phyloP scores from a whole-genome alignment of 2,113 vertebrate genomes.

The Oreochromis spilurus region DNA sequence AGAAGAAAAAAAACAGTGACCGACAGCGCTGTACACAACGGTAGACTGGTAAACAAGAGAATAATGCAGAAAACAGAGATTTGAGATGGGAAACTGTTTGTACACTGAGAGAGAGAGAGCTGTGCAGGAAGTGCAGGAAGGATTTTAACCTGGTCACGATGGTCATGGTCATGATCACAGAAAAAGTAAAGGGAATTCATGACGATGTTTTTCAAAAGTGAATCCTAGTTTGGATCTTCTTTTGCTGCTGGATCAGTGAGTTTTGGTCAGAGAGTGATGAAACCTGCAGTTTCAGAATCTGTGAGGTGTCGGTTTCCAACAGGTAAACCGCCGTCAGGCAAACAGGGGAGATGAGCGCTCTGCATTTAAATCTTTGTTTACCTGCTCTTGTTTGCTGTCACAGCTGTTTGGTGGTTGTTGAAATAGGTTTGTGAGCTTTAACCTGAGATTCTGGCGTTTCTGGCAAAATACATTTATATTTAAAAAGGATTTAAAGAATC shows the following conservation, averaged over 20 bases:
- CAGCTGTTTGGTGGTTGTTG: not conserved
- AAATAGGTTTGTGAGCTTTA: not conserved
- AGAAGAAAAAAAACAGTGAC: not conserved
- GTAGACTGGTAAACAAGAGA: rapidly evolving
- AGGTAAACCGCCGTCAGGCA: not conserved
- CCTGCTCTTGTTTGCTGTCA: not conserved
- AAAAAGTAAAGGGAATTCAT: not conserved
- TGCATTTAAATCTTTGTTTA: not conserved
- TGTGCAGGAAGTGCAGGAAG: rapidly evolving
- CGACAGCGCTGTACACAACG: not conserved
- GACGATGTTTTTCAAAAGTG: not conserved
- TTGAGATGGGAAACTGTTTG: not conserved
- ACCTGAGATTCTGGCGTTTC: not conserved
- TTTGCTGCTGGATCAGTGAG: not conserved
- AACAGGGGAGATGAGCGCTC: not conserved
- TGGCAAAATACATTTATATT: not conserved
- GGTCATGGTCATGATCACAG: too few species aligned
- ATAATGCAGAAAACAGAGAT: not conserved
- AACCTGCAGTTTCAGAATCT: not conserved
- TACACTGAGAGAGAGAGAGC: rapidly evolving
- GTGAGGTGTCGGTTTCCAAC: not conserved
- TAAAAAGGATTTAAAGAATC: not conserved
- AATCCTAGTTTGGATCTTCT: not conserved
- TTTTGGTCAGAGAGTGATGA: not conserved
- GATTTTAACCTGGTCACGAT: too few species aligned